Evolutionary conservation across 2,888 invertebrate genomes (phyloP).

Genomic region (Drosophila neonasuta): DNA sequence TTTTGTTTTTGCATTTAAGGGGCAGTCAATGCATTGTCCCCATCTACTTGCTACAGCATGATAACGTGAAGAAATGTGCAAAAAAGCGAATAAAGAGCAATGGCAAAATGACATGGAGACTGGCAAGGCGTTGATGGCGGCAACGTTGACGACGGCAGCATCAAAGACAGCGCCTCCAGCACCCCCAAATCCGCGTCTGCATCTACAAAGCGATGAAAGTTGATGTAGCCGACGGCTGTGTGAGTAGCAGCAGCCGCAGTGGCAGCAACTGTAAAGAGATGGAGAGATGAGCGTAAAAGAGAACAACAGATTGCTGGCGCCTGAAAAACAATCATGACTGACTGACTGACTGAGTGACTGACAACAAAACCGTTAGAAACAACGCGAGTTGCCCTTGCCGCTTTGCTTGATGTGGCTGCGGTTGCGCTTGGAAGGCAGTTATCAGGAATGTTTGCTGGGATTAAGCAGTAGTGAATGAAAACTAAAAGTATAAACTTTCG

Average conservation of each 20-base stretch:
- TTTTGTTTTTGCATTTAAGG: conserved; percentile 35
- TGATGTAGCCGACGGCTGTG: conserved; percentile 39
- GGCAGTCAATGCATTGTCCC: conserved; percentile 47
- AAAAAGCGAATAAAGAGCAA: conserved; percentile 37
- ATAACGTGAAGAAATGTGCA: conserved; percentile 37
- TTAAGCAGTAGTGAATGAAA: not conserved
- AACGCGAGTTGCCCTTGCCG: not conserved
- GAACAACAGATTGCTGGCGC: conserved; percentile 28
- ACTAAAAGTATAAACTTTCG: not conserved
- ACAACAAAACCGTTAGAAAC: conserved; percentile 24
- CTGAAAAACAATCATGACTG: conserved; percentile 37
- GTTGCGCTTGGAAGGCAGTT: not conserved
- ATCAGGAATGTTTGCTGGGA: not conserved
- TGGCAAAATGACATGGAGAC: conserved; percentile 47
- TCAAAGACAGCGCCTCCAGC: conserved; percentile 67
- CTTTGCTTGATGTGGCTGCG: conserved; percentile 2
- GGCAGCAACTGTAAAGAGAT: not conserved
- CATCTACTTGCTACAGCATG: not conserved
- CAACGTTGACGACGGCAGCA: conserved; percentile 43
- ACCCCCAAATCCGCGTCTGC: conserved; percentile 42
- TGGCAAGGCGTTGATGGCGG: conserved; percentile 65
- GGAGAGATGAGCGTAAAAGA: not conserved
- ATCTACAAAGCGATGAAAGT: conserved; percentile 30
- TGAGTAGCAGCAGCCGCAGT: not conserved
- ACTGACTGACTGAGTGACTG: conserved; percentile 8